Conservation (phyloP, 2,113 vertebrate species). For the Symphodus melops region DNA sequence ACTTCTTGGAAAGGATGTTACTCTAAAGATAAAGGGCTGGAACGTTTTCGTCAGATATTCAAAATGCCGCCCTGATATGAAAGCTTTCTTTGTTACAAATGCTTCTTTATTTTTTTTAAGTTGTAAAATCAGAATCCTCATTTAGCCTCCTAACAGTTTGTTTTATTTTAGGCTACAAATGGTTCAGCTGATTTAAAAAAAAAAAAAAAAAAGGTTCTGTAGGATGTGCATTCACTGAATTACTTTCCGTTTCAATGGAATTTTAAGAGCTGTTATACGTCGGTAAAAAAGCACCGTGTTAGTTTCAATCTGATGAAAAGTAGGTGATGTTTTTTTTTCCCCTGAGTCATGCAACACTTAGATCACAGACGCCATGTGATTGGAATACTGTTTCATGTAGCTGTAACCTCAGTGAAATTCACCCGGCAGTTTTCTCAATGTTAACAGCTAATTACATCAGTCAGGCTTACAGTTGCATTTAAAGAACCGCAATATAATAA, state of each 20-base stretch:
- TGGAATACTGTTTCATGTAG: neutral
- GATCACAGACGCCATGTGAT: neutral
- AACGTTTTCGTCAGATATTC: neutral
- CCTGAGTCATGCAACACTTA: constrained; percentile 41
- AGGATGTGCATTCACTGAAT: constrained; percentile 11
- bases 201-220: too few relatives aligned
- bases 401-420: too few relatives aligned
- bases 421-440: too few relatives aligned
- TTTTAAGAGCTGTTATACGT: neutral
- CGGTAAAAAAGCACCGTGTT: neutral
- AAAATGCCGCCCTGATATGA: neutral
- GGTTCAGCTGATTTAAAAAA: neutral
- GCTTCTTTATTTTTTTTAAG: neutral
- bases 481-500: too few relatives aligned
- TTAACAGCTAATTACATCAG: too few relatives aligned
- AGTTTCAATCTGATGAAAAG: neutral
- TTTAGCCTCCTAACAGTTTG: neutral
- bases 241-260: neutral
- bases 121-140: neutral
- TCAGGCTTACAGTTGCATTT: too few relatives aligned
- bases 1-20: neutral
- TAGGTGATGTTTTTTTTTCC: neutral
- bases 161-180: neutral
- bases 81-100: neutral
- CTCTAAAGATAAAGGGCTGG: neutral